Conservation (phyloP, 2,113 vertebrate genomes). For the Acinonyx jubatus region DNA sequence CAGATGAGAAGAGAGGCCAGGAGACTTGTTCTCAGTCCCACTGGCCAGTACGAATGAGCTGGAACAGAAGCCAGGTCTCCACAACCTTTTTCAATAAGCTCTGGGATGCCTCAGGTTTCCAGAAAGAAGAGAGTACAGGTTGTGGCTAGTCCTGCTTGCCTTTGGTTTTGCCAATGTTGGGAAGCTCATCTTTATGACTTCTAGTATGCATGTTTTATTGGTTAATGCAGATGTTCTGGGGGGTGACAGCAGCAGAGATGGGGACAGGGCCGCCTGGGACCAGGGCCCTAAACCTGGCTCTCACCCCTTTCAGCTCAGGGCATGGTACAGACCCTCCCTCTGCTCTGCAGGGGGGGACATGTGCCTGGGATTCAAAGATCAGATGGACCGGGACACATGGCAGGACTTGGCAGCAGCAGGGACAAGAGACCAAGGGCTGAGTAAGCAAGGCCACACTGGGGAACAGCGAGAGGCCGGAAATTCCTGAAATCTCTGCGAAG, state of each 20-base stretch:
- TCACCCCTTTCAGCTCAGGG: background rate
- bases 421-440: background rate
- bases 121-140: background rate
- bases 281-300: background rate
- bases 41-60: background rate
- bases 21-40: background rate
- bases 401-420: background rate
- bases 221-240: background rate
- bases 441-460: background rate
- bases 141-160: background rate
- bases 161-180: background rate
- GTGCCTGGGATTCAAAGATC: background rate
- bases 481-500: background rate
- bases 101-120: background rate
- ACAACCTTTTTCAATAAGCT: background rate
- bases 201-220: background rate
- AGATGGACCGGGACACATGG: background rate
- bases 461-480: background rate
- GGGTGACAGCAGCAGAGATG: background rate
- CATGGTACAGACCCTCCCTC: background rate
- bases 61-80: background rate
- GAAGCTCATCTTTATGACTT: background rate
- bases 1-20: background rate
- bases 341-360: background rate
- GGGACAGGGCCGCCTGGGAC: too few species aligned